Evolutionary conservation across 2,888 invertebrate species (phyloP).

Genomic region (Plagodis dolabraria): DNA sequence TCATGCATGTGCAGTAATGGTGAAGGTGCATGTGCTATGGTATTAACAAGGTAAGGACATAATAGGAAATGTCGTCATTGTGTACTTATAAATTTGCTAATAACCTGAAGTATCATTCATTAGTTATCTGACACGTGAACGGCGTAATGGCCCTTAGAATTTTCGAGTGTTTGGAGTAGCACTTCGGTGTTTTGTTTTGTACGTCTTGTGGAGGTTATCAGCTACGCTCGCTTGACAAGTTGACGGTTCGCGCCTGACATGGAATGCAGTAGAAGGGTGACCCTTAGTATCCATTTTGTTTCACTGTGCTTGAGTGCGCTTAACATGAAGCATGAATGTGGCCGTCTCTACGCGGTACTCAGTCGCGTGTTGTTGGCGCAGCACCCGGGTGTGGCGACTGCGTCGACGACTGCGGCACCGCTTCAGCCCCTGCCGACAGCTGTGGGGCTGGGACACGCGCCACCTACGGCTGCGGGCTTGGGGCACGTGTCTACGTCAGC

Average conservation of each 20-base stretch:
- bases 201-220: neutral
- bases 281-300: slow-evolving; percentile 22
- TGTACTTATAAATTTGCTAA: slow-evolving; percentile 50
- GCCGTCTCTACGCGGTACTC: too few relatives aligned
- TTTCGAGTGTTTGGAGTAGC: neutral
- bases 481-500: neutral
- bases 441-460: slow-evolving; percentile 49
- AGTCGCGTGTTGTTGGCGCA: slow-evolving; percentile 36
- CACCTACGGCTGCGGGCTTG: neutral
- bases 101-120: slow-evolving; percentile 32
- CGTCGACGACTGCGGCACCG: slow-evolving; percentile 70
- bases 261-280: slow-evolving; percentile 28
- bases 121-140: slow-evolving; percentile 40
- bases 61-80: slow-evolving; percentile 46
- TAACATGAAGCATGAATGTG: slow-evolving; percentile 23
- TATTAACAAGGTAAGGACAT: slow-evolving; percentile 69
- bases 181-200: neutral
- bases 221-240: neutral
- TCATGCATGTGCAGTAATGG: slow-evolving; percentile 72
- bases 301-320: slow-evolving; percentile 41
- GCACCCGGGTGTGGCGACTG: slow-evolving; percentile 75
- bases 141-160: neutral
- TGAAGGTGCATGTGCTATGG: slow-evolving; percentile 71
- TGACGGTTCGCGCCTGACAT: slow-evolving; percentile 28
- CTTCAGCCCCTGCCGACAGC: slow-evolving; percentile 53